Evolutionary conservation across 2,888 invertebrate species (phyloP), one percentile per base, ranked within the genome.

Genomic region (Eucera pruinosa): DNA sequence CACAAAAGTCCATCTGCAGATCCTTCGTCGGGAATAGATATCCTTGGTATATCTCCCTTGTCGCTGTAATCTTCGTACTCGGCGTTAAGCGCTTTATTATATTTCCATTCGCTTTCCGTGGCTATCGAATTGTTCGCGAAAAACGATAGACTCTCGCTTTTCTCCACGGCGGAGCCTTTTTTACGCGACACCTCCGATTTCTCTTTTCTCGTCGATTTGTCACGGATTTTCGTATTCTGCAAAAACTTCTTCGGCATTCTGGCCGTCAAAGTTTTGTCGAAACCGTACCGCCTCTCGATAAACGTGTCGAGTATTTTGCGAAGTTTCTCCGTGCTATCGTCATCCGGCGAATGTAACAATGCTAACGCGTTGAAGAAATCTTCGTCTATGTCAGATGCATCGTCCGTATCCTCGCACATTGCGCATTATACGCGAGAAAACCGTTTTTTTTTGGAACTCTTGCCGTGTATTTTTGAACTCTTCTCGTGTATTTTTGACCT

Each of bases 21-120:
- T 57, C 76, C 89, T 69, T 89, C 90, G 50, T 90, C 90, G 4
- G 90, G 90, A 55, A 90, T 90, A 4, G 90, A 90, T 65, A 90
- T 90, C 55, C 87, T 88, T 4, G 90, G 90, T 30, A 90, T 83
- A n/a, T 87, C 88, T 1, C 50, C 81, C 13, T 68, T 76, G 6
- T 87, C 89, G 30, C 43, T 70, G 11, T 73, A 79, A 13, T 83
- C 82, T 18, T 78, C 79, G 18, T 76, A 69, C 15, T 67, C 39
- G 0, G 50, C 50, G 23, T 70, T 54, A 48, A 58, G n/a, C n/a
- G n/a, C n/a, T n/a, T n/a, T n/a, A n/a, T n/a, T n/a, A n/a, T n/a
- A n/a, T n/a, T n/a, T n/a, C n/a, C n/a, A n/a, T n/a, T n/a, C n/a
- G n/a, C n/a, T n/a, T n/a, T n/a, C n/a, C n/a, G 30, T 75, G 4